Base-by-base conservation (phyloP, 23 tunicate genomes). In the Trididemnum nubilum region DNA sequence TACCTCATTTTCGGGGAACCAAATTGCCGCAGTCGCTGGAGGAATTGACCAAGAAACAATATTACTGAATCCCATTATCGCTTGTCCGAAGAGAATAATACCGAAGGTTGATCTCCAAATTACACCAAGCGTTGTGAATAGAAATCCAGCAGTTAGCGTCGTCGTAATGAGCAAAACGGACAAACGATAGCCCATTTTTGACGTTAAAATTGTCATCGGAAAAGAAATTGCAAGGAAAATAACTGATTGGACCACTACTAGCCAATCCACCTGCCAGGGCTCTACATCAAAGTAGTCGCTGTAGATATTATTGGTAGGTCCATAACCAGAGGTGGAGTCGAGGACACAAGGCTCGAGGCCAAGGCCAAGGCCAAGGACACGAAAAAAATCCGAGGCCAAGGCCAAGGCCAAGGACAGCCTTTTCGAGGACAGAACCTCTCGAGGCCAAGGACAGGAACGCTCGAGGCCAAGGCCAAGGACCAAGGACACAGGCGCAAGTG, bases 241-340 rank as follows among this genome's bases (percentile, higher is more conserved):
- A 67, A 87, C 86, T 3, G 85, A 73, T 36, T 87, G 92, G 18
- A 72, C 40, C 19, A 81, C 40, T 18, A 81, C 73, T 4, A 87
- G 78, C 92, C 92, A 87, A 57, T 87, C 92, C 18, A 87, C 69
- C 40, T 81, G 92, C 92, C 92, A 87, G 19, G 92, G 85, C 34
- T 54, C 44, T 0, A 81, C 92, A 34, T 49, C 40, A 29, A 81
- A 80, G 39, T 87, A 87, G 27, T 73, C 33, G 37, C 72, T 38
- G 66, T 37, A 81, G 0, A 65, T 51, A 32, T 72, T 73, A 84
- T 87, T 87, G 2, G 37, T 81, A 22, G 85, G 80, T 0, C 92
- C 92, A 52, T 40, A 86, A 51, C 71, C n/a, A n/a, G n/a, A n/a
- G n/a, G n/a, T n/a, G n/a, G n/a, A n/a, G n/a, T n/a, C n/a, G n/a